Evolutionary conservation across 2,888 invertebrate species (phyloP).

Genomic region (Nymphalis polychloros): DNA sequence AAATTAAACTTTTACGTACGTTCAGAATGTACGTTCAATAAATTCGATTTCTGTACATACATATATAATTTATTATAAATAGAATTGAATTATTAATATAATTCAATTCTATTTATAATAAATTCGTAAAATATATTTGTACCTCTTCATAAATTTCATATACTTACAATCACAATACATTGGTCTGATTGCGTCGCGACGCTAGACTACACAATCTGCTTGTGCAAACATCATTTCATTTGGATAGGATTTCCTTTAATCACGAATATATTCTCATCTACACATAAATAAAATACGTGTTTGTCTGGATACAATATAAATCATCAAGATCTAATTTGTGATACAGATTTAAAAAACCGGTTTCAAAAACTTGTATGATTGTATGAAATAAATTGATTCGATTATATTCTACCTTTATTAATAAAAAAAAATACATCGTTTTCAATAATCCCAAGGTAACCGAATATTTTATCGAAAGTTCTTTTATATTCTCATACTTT

Average conservation of each 20-base stretch:
- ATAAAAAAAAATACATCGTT: neutral
- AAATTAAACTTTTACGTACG: neutral
- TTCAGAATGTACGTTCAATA: no score
- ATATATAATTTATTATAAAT: no score
- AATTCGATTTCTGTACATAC: no score
- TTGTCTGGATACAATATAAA: neutral
- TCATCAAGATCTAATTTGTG: no score
- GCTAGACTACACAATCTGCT: conserved; percentile 49
- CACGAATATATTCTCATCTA: conserved; percentile 15
- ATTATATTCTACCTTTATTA: no score
- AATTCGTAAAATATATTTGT: neutral
- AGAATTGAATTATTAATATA: no score
- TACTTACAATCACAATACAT: conserved; percentile 52
- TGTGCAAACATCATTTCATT: conserved; percentile 57
- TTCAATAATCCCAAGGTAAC: neutral
- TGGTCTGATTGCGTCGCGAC: conserved; percentile 72
- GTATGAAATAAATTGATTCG: no score
- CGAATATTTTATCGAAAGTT: neutral
- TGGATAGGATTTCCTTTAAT: conserved; percentile 29
- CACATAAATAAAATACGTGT: neutral
- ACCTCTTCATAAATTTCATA: conserved; percentile 1
- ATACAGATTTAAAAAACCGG: neutral
- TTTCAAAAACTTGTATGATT: neutral
- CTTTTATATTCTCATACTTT: conserved; percentile 26
- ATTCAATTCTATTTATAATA: no score